These are phyloP conservation scores for Struthidea cinerea DNA, from an alignment of 2,113 vertebrate species.

Conservation along the genomic window DNA sequence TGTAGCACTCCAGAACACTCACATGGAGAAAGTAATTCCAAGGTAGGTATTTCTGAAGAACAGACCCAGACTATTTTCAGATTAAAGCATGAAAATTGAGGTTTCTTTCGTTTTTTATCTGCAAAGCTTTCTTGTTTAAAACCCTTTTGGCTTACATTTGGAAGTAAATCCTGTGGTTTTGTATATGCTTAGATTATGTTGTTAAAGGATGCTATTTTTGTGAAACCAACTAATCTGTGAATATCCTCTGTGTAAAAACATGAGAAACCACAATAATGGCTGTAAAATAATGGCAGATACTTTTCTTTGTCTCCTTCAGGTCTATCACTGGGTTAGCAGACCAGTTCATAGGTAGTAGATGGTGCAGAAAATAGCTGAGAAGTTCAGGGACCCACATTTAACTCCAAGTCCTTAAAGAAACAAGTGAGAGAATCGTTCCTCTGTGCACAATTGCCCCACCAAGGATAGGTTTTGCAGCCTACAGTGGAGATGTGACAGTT, in stretches of 20 bases:
- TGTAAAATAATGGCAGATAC: background rate
- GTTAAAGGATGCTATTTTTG: background rate
- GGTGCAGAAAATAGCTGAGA: background rate
- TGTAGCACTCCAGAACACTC: background rate
- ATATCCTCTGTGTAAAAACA: background rate
- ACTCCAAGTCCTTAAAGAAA: background rate
- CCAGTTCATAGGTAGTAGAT: too few relatives aligned
- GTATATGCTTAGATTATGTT: background rate
- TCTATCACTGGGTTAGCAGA: background rate
- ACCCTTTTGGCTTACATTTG: background rate
- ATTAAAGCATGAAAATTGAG: background rate
- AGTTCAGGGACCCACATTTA: background rate
- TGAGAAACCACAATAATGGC: background rate
- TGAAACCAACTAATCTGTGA: background rate
- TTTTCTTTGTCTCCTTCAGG: background rate
- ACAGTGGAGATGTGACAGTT: background rate
- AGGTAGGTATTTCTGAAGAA: background rate
- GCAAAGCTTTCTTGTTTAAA: background rate
- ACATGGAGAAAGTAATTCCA: background rate
- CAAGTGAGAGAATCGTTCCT: background rate
- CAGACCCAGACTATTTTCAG: background rate
- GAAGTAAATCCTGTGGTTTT: background rate
- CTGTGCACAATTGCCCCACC: background rate
- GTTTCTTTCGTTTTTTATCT: background rate
- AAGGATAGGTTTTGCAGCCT: background rate